Evolutionary conservation across 1,140 invertebrate genomes (phyloP).

Genomic region (Muscidifurax raptorellus): DNA sequence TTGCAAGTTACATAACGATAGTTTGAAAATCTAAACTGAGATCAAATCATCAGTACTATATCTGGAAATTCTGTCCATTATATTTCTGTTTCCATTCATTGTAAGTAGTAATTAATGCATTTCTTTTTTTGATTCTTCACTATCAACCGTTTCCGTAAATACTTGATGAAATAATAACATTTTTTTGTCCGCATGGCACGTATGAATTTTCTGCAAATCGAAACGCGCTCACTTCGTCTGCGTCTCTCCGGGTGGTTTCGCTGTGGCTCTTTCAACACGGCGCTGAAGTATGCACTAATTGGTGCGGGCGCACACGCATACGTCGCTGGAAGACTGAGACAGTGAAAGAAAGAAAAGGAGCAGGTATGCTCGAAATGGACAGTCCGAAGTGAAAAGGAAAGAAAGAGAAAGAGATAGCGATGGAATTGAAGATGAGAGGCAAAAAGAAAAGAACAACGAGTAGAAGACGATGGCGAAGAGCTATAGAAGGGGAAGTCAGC

Average conservation of each 20-base stretch:
- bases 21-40: no score
- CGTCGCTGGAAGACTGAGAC: conserved; percentile 44
- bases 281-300: conserved; percentile 71
- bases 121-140: no score
- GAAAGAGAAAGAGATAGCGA: conserved; percentile 33
- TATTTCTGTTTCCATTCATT: no score
- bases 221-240: not conserved
- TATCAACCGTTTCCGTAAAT: no score
- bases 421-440: conserved; percentile 48
- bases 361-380: conserved; percentile 42
- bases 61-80: no score
- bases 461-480: conserved; percentile 20
- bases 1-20: no score
- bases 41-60: no score
- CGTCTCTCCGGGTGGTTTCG: conserved; percentile 38
- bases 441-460: conserved; percentile 25
- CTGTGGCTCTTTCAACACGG: conserved; percentile 55
- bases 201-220: conserved; percentile 13
- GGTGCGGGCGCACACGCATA: conserved; percentile 61
- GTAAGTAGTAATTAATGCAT: no score
- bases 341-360: conserved; percentile 10
- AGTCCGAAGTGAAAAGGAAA: conserved; percentile 44
- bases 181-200: conserved; percentile 1
- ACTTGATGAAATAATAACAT: not conserved
- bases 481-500: conserved; percentile 31